These are phyloP conservation scores for Drosophila subobscura DNA, from an alignment of 1,140 invertebrate species.

Conservation along the genomic window DNA sequence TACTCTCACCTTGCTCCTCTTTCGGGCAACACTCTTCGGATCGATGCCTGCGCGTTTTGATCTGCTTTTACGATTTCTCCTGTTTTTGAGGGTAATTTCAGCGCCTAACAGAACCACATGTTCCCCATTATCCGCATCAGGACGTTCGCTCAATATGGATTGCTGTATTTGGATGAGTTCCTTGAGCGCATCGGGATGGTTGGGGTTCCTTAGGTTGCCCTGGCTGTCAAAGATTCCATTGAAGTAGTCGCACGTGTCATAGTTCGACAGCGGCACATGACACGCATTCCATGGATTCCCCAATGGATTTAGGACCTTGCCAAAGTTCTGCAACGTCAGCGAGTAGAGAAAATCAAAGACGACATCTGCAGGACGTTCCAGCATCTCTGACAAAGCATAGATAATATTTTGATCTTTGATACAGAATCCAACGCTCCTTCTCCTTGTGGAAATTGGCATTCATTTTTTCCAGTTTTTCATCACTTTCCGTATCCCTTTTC, in stretches of 20 bases:
- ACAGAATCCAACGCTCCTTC: slow-evolving; percentile 20
- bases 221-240: slow-evolving; percentile 35
- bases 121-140: too few species aligned
- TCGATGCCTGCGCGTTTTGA: too few species aligned
- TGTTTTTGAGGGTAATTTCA: too few species aligned
- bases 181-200: too few species aligned
- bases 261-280: slow-evolving; percentile 20
- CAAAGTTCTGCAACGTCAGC: slow-evolving; percentile 50
- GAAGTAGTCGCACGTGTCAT: slow-evolving; percentile 19
- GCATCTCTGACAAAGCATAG: background rate
- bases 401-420: slow-evolving; percentile 28
- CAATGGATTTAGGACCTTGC: slow-evolving; percentile 17
- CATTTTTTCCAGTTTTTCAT: background rate
- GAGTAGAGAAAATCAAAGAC: slow-evolving; percentile 43
- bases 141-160: too few species aligned
- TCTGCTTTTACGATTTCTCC: too few species aligned
- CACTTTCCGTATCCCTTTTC: too few species aligned
- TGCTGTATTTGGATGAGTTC: too few species aligned
- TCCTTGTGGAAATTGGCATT: background rate
- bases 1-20: too few species aligned
- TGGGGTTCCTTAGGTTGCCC: too few species aligned
- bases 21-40: too few species aligned
- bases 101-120: too few species aligned
- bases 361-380: background rate
- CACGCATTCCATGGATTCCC: background rate